These are phyloP conservation scores for Lobophora halterata DNA, from an alignment of 2,888 invertebrate species.

Conservation along the genomic window DNA sequence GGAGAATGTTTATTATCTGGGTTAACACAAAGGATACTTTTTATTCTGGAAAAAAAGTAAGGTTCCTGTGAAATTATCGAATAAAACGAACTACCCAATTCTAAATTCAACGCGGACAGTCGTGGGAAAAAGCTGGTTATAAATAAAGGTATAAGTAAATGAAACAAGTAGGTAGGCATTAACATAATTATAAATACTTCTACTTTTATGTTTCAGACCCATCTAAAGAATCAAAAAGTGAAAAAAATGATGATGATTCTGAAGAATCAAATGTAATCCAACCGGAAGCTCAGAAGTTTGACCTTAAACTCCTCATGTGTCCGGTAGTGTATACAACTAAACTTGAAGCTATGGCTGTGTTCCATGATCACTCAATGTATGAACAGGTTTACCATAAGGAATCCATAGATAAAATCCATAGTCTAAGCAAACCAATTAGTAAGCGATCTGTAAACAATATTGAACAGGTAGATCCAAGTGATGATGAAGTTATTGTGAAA, in stretches of 20 bases:
- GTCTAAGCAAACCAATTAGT: conserved; percentile 54
- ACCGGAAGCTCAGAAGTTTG: conserved; percentile 42
- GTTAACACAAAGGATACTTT: no score
- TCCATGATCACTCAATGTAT: conserved; percentile 35
- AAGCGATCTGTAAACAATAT: conserved; percentile 27
- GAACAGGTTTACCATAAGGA: conserved; percentile 37
- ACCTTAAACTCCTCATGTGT: conserved; percentile 60
- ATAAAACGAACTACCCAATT: no score
- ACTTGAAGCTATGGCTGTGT: conserved; percentile 56
- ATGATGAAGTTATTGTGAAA: not conserved
- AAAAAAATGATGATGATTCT: conserved; percentile 2
- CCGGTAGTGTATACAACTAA: conserved; percentile 60
- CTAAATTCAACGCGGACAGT: no score
- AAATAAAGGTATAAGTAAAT: no score
- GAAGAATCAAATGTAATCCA: conserved; percentile 23
- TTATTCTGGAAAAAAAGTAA: no score
- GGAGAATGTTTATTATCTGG: no score
- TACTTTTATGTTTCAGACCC: conserved; percentile 9
- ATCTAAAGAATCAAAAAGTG: not conserved
- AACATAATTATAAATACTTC: no score
- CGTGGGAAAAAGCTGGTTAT: no score
- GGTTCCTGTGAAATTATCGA: no score
- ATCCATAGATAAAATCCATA: conserved; percentile 45
- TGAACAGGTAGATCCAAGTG: conserved; percentile 15
- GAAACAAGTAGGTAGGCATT: no score